Conservation (phyloP, 2,113 vertebrate species). For the Scopus umbretta region DNA sequence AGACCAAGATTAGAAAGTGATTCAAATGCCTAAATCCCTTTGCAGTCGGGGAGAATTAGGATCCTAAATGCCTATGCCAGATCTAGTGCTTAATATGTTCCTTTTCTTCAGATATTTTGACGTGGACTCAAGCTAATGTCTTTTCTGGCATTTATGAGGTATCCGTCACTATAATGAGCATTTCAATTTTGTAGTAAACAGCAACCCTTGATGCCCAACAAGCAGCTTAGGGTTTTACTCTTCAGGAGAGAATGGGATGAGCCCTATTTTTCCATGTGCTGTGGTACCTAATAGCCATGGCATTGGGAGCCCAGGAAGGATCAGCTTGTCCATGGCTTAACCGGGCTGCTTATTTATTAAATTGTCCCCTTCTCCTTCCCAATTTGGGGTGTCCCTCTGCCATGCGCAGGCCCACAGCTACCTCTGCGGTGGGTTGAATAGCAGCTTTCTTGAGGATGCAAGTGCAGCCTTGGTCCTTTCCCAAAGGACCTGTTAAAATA, state of each 20-base stretch:
- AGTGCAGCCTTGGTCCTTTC: background rate
- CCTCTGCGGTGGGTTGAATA: background rate
- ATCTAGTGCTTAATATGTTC: background rate
- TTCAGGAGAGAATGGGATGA: background rate
- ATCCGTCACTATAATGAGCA: accelerated
- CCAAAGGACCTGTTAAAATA: background rate
- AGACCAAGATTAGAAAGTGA: background rate
- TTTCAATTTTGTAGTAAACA: background rate
- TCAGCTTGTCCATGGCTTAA: background rate
- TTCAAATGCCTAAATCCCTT: background rate
- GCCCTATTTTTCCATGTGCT: accelerated
- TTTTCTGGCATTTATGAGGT: background rate
- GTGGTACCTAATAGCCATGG: background rate
- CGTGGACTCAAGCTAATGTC: accelerated
- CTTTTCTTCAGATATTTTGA: background rate
- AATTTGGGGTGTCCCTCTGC: background rate
- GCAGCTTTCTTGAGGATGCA: background rate
- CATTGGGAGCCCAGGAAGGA: background rate
- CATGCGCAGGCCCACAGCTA: background rate
- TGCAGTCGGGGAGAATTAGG: background rate
- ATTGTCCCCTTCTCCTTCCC: background rate
- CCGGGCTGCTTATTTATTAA: background rate
- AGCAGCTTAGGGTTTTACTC: background rate
- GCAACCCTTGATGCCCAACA: accelerated
- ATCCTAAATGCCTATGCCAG: background rate